Evolutionary conservation across 2,888 invertebrate genomes (phyloP).

Genomic region (Pseudolycoriella hygida): DNA sequence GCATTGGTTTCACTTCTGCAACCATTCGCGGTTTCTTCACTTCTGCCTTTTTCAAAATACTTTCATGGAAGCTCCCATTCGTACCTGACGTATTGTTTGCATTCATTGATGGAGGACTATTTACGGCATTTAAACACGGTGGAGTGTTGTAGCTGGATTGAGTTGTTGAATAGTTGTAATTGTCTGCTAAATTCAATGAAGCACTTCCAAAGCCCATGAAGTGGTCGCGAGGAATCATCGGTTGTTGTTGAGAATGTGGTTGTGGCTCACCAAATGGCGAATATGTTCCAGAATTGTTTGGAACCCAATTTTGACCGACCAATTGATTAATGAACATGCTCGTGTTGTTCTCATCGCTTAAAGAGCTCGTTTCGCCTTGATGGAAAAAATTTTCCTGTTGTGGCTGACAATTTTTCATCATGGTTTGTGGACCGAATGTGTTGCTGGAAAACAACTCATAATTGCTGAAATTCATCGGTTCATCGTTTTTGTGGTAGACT

Average conservation of each 20-base stretch:
- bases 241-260: background rate
- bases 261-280: slow-evolving; percentile 19
- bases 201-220: background rate
- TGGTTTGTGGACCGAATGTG: slow-evolving; percentile 18
- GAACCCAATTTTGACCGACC: slow-evolving; percentile 25
- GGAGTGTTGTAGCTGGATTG: background rate
- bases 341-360: slow-evolving; percentile 11
- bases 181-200: background rate
- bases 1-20: slow-evolving; percentile 74
- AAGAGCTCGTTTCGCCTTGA: background rate
- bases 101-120: background rate
- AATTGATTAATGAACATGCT: slow-evolving; percentile 25
- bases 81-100: slow-evolving; percentile 9
- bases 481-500: slow-evolving; percentile 23
- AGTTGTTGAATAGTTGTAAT: background rate
- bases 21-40: slow-evolving; percentile 40
- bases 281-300: slow-evolving; percentile 23
- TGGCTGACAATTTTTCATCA: slow-evolving; percentile 1
- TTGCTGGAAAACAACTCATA: slow-evolving; percentile 26
- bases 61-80: slow-evolving; percentile 13
- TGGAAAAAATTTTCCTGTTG: slow-evolving; percentile 3
- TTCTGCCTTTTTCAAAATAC: slow-evolving; percentile 13
- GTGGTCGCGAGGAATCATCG: background rate
- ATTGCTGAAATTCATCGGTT: slow-evolving; percentile 18
- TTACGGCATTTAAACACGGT: background rate